These are phyloP conservation scores for Scolopax bukidnonensis DNA, from an alignment of 2,797 vertebrate species.

Conservation along the genomic window DNA sequence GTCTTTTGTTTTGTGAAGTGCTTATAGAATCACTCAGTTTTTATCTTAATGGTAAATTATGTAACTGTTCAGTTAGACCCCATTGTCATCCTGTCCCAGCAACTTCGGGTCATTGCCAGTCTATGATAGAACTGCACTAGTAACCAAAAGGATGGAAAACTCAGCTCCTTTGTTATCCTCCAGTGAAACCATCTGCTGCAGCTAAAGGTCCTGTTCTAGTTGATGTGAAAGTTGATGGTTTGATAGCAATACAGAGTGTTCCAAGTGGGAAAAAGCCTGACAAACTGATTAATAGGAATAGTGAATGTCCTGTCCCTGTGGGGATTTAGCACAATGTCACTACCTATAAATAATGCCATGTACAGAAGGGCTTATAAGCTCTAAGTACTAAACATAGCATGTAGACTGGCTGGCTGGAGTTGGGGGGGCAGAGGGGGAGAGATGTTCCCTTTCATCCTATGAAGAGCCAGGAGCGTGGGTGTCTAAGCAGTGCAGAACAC, in stretches of 20 bases:
- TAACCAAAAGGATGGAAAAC: neutral
- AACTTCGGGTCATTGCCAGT: neutral
- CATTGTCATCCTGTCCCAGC: neutral
- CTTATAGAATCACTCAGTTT: neutral
- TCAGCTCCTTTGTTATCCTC: neutral
- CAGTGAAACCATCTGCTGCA: neutral
- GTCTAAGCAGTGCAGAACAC: neutral
- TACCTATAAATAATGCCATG: conserved; percentile 58
- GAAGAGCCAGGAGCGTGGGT: neutral
- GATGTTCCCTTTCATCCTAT: neutral
- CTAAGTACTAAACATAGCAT: conserved; percentile 43
- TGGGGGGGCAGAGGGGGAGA: neutral
- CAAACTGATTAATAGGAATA: conserved; percentile 35
- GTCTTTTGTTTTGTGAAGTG: neutral
- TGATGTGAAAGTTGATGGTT: neutral
- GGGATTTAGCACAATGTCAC: conserved; percentile 49
- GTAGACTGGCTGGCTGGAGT: neutral
- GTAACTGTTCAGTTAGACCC: neutral
- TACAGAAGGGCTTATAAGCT: conserved; percentile 54
- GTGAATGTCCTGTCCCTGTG: conserved; percentile 28
- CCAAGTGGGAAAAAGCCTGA: neutral
- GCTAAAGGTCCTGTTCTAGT: neutral
- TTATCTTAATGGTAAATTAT: neutral
- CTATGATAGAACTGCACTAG: neutral
- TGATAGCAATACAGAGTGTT: neutral